Evolutionary conservation across 2,888 invertebrate species (phyloP).

Genomic region (Harpalus rufipes): DNA sequence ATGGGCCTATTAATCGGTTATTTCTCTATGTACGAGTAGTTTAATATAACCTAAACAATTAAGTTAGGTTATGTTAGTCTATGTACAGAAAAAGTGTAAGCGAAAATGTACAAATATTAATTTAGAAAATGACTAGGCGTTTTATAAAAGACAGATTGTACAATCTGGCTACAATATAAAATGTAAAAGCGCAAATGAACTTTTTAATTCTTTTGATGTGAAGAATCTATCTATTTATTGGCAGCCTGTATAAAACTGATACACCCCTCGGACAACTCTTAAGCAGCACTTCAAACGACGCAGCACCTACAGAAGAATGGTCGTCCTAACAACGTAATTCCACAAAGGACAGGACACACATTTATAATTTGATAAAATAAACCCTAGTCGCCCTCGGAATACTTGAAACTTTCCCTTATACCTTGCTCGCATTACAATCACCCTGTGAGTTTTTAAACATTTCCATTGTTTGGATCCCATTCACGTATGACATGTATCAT

Average conservation of each 20-base stretch:
- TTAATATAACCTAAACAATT: too few relatives aligned
- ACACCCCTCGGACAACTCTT: constrained; percentile 13
- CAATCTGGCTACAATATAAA: too few relatives aligned
- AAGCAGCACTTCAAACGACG: constrained; percentile 53
- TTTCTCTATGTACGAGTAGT: too few relatives aligned
- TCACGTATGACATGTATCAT: not conserved
- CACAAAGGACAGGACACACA: constrained; percentile 45
- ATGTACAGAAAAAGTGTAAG: too few relatives aligned
- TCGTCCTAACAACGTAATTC: constrained; percentile 53
- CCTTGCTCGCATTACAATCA: not conserved
- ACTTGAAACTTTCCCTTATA: constrained; percentile 18
- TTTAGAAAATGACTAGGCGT: too few relatives aligned
- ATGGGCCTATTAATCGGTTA: too few relatives aligned
- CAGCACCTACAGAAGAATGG: constrained; percentile 45
- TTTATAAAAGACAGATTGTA: too few relatives aligned
- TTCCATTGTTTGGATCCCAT: not conserved
- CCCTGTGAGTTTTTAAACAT: not conserved
- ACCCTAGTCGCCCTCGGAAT: constrained; percentile 13
- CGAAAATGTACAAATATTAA: too few relatives aligned
- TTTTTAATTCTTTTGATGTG: too few relatives aligned
- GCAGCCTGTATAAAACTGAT: not conserved
- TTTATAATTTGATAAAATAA: constrained; percentile 61
- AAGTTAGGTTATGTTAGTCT: too few relatives aligned
- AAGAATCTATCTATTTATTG: too few relatives aligned
- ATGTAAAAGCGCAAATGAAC: too few relatives aligned